Evolutionary conservation across 2,888 invertebrate genomes (phyloP).

Genomic region (Erannis defoliaria): DNA sequence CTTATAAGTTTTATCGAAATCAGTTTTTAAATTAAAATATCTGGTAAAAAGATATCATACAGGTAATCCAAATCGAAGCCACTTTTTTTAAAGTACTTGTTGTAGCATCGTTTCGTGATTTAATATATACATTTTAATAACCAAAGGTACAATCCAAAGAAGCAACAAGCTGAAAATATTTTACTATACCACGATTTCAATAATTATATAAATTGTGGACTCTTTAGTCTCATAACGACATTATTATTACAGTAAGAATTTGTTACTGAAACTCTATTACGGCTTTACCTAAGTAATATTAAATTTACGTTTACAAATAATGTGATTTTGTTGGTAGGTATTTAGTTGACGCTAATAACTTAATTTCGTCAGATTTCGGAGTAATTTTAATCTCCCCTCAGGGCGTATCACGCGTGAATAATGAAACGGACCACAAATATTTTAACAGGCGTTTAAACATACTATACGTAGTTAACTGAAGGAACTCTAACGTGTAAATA

Average conservation of each 20-base stretch:
- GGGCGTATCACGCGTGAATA: constrained; percentile 28
- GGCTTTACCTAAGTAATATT: constrained; percentile 7
- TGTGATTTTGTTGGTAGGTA: neutral
- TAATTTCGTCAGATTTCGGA: constrained; percentile 21
- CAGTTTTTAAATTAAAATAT: too few relatives aligned
- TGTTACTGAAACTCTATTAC: neutral
- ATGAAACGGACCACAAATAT: constrained; percentile 29
- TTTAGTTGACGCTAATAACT: constrained; percentile 4
- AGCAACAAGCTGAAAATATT: too few relatives aligned
- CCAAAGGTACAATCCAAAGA: too few relatives aligned
- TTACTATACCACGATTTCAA: too few relatives aligned
- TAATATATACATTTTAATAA: too few relatives aligned
- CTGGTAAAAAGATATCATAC: too few relatives aligned
- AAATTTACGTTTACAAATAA: constrained; percentile 3
- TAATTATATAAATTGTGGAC: too few relatives aligned
- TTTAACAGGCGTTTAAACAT: constrained; percentile 23
- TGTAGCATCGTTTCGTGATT: too few relatives aligned
- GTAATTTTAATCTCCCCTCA: constrained; percentile 20
- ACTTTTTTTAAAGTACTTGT: too few relatives aligned
- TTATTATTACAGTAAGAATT: neutral
- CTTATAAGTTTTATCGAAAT: too few relatives aligned
- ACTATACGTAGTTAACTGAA: constrained; percentile 12
- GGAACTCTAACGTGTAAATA: neutral
- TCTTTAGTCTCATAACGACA: neutral
- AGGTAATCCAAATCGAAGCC: too few relatives aligned